Evolutionary conservation across 2,888 invertebrate genomes (phyloP), one percentile per base, ranked within the genome.

Genomic region (Erynnis tages): DNA sequence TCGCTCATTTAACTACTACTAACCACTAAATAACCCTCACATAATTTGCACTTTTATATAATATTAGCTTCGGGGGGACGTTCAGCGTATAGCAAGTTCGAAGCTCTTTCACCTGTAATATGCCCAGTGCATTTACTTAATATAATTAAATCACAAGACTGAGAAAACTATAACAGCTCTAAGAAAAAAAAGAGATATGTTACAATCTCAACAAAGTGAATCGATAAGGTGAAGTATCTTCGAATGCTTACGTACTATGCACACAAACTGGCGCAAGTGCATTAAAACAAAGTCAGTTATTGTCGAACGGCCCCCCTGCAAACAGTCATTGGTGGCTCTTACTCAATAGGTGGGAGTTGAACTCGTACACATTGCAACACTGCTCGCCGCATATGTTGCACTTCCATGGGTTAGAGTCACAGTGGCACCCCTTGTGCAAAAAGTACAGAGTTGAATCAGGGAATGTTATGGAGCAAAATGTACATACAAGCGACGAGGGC

Each of bases 351-450:
- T 98, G 97, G 67, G 97, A 96, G 91, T 98, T 97, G 91, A 98
- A 98, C 84, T 98, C 97, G 88, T 98, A 98, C 49, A 98, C 95
- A 76, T 98, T 97, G 82, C 94, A 95, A 84, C 97, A 97, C 77
- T 96, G 95, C 81, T 97, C 96, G 41, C 98, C 98, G 82, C 98
- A 99, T 66, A 98, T 96, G 89, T 98, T 98, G 86, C 98, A 98
- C 87, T 97, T 97, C 92, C 92, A 98, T 0, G 98, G 98, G 88
- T 98, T 98, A 63, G 96, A 95, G 76, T 97, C 97, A 65, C 98
- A 98, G 90, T 99, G 98, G 80, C 98, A 97, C 63, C 98, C 98
- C 90, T 98, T 98, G 91, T 99, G 98, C 61, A 99, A 92, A 88
- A 98, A 97, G 88, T 98, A 98, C 53, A 98, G 91, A 0, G 98